A percentile compares a stretch with the other conserved stretches of the same genome.
Evolutionary conservation across 2,888 invertebrate genomes (phyloP).

Genomic region (Agrilus mali): DNA sequence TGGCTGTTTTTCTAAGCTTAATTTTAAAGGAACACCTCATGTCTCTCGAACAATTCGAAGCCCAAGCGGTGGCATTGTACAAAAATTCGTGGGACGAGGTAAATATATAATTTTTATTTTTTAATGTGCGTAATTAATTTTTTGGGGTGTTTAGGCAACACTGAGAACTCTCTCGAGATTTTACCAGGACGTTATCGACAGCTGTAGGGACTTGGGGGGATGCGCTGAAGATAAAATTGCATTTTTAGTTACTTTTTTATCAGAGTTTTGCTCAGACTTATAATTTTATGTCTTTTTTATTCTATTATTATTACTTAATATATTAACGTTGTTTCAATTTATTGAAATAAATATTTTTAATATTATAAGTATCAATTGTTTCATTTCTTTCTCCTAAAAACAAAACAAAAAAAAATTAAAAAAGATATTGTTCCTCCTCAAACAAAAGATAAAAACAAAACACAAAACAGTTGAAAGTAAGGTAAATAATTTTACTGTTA

Average conservation of each 20-base stretch:
- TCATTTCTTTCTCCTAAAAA: too few species aligned
- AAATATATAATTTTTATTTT: slow-evolving; percentile 4
- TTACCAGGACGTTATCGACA: slow-evolving; percentile 14
- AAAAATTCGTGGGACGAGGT: slow-evolving; percentile 47
- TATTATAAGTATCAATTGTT: too few species aligned
- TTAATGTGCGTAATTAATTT: neutral
- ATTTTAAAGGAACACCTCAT: slow-evolving; percentile 41
- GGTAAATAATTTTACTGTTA: too few species aligned
- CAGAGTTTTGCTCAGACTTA: slow-evolving; percentile 19
- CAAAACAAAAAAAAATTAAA: too few species aligned
- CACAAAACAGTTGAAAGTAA: too few species aligned
- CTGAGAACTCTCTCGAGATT: slow-evolving; percentile 18
- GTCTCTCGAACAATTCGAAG: slow-evolving; percentile 46
- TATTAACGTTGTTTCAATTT: slow-evolving; percentile 4
- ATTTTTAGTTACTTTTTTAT: slow-evolving; percentile 22
- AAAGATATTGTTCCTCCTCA: too few species aligned
- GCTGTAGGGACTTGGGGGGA: slow-evolving; percentile 14
- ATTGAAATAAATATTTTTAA: slow-evolving; percentile 5
- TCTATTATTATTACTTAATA: slow-evolving; percentile 1
- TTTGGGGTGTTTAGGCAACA: slow-evolving; percentile 14
- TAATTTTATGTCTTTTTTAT: neutral
- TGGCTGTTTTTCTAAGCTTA: slow-evolving; percentile 17
- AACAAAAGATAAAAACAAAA: too few species aligned
- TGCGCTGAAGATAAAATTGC: slow-evolving; percentile 17
- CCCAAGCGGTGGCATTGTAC: slow-evolving; percentile 54